A percentile compares a stretch with the other conserved stretches of the same genome.
Evolutionary conservation across 2,888 invertebrate genomes (phyloP).

Genomic region (Agrotis clavis): DNA sequence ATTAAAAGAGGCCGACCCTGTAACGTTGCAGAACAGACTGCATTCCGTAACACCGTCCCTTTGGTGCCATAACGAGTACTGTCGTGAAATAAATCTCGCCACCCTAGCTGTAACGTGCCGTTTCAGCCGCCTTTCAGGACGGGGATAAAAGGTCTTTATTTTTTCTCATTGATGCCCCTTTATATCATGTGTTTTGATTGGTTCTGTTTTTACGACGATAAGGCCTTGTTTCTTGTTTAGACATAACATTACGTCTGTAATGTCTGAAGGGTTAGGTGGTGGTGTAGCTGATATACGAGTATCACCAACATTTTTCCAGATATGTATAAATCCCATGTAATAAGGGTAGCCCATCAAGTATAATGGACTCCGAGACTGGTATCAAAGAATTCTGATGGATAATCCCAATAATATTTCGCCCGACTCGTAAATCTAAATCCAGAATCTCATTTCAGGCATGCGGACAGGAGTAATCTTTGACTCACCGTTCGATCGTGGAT

Average conservation of each 20-base stretch:
- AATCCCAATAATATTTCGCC: neutral
- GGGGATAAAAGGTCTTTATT: constrained; percentile 88
- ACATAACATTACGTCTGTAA: constrained; percentile 1
- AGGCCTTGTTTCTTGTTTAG: constrained; percentile 57
- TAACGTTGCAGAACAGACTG: constrained; percentile 83
- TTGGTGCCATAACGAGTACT: constrained; percentile 87
- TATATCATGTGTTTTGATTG: constrained; percentile 82
- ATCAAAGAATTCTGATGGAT: neutral
- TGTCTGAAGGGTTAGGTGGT: neutral
- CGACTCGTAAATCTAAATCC: too few relatives aligned
- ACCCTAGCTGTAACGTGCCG: constrained; percentile 80
- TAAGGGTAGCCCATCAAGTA: too few relatives aligned
- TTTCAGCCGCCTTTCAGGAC: constrained; percentile 85
- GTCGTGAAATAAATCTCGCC: constrained; percentile 90
- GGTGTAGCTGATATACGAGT: neutral
- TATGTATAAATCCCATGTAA: neutral
- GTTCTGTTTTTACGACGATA: constrained; percentile 79
- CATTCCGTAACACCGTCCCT: constrained; percentile 84
- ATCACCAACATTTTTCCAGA: neutral
- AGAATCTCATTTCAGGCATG: too few relatives aligned
- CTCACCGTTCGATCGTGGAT: too few relatives aligned
- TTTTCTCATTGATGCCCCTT: constrained; percentile 85
- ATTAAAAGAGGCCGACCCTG: constrained; percentile 62
- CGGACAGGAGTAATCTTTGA: too few relatives aligned
- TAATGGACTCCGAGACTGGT: neutral